A percentile compares a stretch with the other conserved stretches of the same genome.
These are phyloP conservation scores for Atractosteus spatula DNA, from an alignment of 2,113 vertebrate genomes.

Conservation along the genomic window DNA sequence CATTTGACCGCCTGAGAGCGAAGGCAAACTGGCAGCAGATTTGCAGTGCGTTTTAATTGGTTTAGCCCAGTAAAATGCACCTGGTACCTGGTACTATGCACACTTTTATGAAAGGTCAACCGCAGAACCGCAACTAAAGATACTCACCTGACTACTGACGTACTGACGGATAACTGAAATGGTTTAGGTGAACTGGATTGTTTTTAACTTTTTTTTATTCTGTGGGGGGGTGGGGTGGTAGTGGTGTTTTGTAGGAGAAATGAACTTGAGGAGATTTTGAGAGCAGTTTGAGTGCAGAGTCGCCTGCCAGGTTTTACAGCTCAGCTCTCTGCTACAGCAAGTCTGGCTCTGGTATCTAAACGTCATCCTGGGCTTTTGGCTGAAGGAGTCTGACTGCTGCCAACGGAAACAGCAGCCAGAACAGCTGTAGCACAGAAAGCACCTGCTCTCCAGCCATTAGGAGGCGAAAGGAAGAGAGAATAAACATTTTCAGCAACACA, in stretches of 20 bases:
- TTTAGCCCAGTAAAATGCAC: too few relatives aligned
- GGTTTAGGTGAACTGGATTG: constrained; percentile 35
- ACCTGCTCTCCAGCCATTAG: not conserved
- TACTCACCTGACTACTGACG: too few relatives aligned
- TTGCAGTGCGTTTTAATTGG: too few relatives aligned
- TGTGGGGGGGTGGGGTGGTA: not conserved
- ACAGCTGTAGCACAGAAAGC: not conserved
- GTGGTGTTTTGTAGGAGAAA: too few relatives aligned
- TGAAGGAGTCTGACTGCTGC: not conserved
- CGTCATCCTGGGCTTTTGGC: not conserved
- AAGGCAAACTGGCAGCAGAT: too few relatives aligned
- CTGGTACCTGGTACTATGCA: too few relatives aligned
- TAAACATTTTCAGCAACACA: not conserved
- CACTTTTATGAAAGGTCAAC: too few relatives aligned
- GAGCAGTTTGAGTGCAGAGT: constrained; percentile 32
- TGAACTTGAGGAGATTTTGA: too few relatives aligned
- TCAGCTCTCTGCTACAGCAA: not conserved
- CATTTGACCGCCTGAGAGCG: too few relatives aligned
- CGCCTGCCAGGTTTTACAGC: constrained; percentile 3
- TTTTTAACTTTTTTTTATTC: constrained; percentile 31
- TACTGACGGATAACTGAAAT: constrained; percentile 5
- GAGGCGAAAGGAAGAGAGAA: not conserved
- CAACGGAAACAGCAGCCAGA: not conserved
- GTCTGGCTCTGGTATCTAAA: too few relatives aligned
- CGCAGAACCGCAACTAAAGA: too few relatives aligned